Conservation (phyloP, 2,888 invertebrate species). For the Noctua comes region DNA sequence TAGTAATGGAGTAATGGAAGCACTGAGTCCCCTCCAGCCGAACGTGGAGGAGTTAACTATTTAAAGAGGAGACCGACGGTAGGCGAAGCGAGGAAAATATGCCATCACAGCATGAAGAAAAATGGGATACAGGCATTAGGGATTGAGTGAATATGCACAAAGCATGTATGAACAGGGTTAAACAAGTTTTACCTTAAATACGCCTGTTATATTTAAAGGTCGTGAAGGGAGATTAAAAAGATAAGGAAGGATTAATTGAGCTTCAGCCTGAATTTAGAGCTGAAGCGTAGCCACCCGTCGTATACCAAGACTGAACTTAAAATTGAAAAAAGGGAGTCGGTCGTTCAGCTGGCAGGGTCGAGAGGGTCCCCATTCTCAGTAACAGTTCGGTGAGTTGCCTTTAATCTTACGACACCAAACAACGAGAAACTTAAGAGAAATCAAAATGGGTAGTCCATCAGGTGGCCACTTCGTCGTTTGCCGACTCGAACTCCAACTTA, state of each 20-base stretch:
- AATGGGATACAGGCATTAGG: not conserved
- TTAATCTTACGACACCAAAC: slow-evolving; percentile 51
- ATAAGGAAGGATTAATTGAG: not conserved
- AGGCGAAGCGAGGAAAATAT: not conserved
- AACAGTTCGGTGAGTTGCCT: slow-evolving; percentile 52
- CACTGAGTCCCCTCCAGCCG: slow-evolving; percentile 25
- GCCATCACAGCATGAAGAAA: slow-evolving; percentile 7
- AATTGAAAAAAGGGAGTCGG: not conserved
- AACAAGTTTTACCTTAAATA: not conserved
- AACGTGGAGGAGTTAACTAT: slow-evolving; percentile 5
- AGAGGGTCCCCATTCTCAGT: slow-evolving; percentile 30
- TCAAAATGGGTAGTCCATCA: slow-evolving; percentile 83
- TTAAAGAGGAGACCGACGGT: not conserved
- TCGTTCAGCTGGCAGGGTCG: slow-evolving; percentile 20
- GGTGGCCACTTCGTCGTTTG: slow-evolving; percentile 93
- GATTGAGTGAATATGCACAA: not conserved
- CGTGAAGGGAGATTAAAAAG: not conserved
- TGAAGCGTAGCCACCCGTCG: slow-evolving; percentile 1
- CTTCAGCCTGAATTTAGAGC: not conserved
- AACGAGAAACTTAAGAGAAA: slow-evolving; percentile 65
- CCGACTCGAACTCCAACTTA: slow-evolving; percentile 95
- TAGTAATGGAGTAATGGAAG: slow-evolving; percentile 34
- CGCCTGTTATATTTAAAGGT: slow-evolving; percentile 2
- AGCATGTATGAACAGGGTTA: not conserved
- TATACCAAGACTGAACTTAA: not conserved